Conservation (phyloP, 2,888 invertebrate species). For the Drosophila quasianomalipes region DNA sequence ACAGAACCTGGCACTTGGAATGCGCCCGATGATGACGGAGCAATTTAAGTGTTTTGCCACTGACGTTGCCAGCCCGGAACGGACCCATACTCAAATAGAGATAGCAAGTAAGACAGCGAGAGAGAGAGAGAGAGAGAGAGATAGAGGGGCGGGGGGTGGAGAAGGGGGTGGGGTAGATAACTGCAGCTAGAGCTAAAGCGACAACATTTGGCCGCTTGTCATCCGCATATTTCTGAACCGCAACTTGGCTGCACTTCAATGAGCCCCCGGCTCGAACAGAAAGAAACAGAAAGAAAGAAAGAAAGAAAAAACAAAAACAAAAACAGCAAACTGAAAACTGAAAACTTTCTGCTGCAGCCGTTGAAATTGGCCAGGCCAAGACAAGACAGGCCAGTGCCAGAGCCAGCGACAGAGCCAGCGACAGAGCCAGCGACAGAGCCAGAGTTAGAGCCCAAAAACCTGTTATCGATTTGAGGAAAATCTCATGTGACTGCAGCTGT, state of each 20-base stretch:
- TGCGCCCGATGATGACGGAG: conserved; percentile 56
- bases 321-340: conserved; percentile 42
- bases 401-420: conserved; percentile 23
- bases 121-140: not conserved
- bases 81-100: conserved; percentile 15
- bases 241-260: conserved; percentile 66
- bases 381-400: conserved; percentile 11
- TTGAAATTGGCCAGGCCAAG: conserved; percentile 66
- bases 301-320: conserved; percentile 3
- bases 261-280: conserved; percentile 32
- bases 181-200: conserved; percentile 9
- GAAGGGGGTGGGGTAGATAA: not conserved
- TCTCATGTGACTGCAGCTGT: conserved; percentile 42
- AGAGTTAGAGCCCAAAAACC: conserved; percentile 64
- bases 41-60: conserved; percentile 43
- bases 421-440: conserved; percentile 29
- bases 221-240: conserved; percentile 65
- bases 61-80: conserved; percentile 51
- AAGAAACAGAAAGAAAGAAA: conserved; percentile 5
- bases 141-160: not conserved
- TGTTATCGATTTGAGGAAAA: conserved; percentile 75
- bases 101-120: not conserved
- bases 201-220: conserved; percentile 55
- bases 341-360: conserved; percentile 64
- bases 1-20: conserved; percentile 61